Conservation (phyloP, 2,113 vertebrate genomes). For the Prionailurus viverrinus region DNA sequence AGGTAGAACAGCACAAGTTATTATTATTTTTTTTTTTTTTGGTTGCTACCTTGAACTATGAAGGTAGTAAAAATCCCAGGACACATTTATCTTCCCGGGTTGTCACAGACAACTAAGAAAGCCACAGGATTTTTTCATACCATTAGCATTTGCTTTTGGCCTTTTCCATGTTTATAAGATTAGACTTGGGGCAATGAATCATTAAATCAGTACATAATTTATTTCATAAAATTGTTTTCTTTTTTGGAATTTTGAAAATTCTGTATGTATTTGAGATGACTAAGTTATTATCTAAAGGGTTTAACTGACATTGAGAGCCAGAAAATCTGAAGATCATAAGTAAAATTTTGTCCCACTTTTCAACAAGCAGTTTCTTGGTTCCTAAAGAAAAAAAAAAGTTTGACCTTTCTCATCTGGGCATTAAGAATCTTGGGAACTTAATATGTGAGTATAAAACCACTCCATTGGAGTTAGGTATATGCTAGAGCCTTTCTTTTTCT, state of each 20-base stretch:
- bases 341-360: not conserved
- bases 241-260: slow-evolving; percentile 54
- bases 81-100: not conserved
- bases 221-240: not conserved
- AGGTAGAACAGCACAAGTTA: slow-evolving; percentile 31
- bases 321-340: not conserved
- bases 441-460: not conserved
- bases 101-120: not conserved
- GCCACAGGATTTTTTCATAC: not conserved
- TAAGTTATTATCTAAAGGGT: not conserved
- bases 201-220: not conserved
- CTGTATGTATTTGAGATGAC: not conserved
- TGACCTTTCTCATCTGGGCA: not conserved
- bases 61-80: slow-evolving; percentile 46
- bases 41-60: slow-evolving; percentile 57
- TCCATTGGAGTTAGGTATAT: not conserved
- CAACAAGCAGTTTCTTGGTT: not conserved
- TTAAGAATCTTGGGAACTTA: not conserved
- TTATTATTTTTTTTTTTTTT: not conserved
- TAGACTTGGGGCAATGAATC: not conserved
- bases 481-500: not conserved
- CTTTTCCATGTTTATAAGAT: slow-evolving; percentile 1
- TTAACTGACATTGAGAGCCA: not conserved
- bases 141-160: not conserved
- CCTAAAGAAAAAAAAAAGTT: not conserved